These are phyloP conservation scores for Alviniconcha marisindica DNA, from an alignment of 1,140 invertebrate genomes.

Conservation along the genomic window DNA sequence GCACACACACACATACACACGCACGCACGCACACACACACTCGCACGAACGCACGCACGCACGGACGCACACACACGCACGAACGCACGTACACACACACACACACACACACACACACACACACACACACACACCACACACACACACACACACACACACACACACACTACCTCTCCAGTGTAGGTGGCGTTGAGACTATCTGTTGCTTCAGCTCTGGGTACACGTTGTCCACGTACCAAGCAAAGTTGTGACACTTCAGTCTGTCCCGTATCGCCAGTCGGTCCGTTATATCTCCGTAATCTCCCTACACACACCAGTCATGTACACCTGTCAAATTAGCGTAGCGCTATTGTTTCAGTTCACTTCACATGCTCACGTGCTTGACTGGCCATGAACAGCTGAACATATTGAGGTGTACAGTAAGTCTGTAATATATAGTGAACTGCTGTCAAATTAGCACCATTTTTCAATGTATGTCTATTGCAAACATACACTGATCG, in stretches of 20 bases:
- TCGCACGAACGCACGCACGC: background rate
- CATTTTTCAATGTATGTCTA: background rate
- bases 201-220: no score
- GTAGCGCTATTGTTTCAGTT: no score
- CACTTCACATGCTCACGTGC: background rate
- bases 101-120: background rate
- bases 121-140: background rate
- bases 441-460: background rate
- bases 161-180: background rate
- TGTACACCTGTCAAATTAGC: no score
- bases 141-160: background rate
- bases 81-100: background rate
- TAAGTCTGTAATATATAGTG: background rate
- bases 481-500: no score
- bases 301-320: no score
- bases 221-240: no score
- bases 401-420: background rate
- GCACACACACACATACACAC: background rate
- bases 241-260: no score
- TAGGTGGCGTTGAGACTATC: no score
- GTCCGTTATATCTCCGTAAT: no score
- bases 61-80: background rate
- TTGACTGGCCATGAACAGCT: background rate
- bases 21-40: background rate
- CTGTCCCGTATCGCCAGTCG: no score